Conservation (phyloP, 2,113 vertebrate genomes). For the Perccottus glenii region DNA sequence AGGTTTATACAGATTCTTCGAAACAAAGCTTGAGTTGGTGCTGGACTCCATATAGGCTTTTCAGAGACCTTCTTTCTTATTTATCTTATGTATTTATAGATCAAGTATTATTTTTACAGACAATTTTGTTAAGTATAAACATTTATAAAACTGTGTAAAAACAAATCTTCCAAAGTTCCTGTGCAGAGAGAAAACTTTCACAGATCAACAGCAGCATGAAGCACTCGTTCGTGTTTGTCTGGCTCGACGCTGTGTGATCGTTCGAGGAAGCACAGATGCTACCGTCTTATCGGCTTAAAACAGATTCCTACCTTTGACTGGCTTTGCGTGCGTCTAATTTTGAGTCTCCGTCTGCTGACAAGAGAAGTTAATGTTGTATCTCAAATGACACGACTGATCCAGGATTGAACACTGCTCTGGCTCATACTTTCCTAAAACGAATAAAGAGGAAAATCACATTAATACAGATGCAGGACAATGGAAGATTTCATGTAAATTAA, state of each 20-base stretch:
- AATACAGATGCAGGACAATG: no score
- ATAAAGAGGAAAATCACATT: no score
- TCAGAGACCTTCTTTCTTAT: no score
- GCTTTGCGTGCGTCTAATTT: constrained; percentile 8
- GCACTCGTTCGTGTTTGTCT: background rate
- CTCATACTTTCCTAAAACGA: background rate
- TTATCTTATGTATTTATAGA: no score
- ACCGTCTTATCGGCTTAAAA: constrained; percentile 3
- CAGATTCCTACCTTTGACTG: background rate
- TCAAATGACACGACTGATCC: background rate
- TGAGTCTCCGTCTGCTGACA: constrained; percentile 21
- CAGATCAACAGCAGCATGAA: no score
- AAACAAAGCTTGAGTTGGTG: no score
- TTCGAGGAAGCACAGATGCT: constrained; percentile 28
- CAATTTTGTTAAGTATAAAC: no score
- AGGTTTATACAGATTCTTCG: no score
- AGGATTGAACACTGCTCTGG: background rate
- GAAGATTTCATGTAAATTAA: no score
- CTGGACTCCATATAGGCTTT: no score
- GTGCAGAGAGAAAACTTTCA: background rate
- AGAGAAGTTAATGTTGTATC: constrained; percentile 1
- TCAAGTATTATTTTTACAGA: no score
- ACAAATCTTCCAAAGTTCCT: background rate
- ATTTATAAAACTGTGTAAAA: background rate
- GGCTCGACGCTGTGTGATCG: background rate